A percentile compares a stretch with the other conserved stretches of the same genome.
These are phyloP conservation scores for Ctenosaura bakeri DNA, from an alignment of 2,797 vertebrate species.

Conservation along the genomic window DNA sequence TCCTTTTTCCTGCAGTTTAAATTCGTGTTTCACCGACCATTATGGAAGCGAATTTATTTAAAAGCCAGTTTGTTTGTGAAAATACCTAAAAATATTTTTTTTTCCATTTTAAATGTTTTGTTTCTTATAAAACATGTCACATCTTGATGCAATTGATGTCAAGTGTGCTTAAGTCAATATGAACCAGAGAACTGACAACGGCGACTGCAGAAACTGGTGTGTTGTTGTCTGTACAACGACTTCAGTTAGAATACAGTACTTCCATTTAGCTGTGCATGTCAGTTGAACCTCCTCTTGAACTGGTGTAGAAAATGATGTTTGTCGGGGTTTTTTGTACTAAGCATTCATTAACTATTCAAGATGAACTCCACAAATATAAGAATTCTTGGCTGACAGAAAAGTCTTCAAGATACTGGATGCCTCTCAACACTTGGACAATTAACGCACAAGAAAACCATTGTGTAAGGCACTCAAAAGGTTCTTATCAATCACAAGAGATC, in stretches of 20 bases:
- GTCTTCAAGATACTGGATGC: constrained; percentile 92
- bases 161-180: constrained; percentile 99
- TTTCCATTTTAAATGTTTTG: constrained; percentile 85
- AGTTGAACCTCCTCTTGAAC: constrained; percentile 87
- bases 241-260: constrained; percentile 86
- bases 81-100: constrained; percentile 99
- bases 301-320: constrained; percentile 85
- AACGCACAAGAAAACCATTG: constrained; percentile 92
- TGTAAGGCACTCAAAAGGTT: constrained; percentile 99
- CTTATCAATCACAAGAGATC: constrained; percentile 98
- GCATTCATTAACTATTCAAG: constrained; percentile 84
- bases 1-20: constrained; percentile 83
- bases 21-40: constrained; percentile 84
- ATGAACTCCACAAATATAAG: constrained; percentile 86
- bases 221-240: constrained; percentile 87
- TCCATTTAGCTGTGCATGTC: constrained; percentile 88
- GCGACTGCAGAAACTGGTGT: constrained; percentile 90
- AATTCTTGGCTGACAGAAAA: constrained; percentile 88
- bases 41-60: constrained; percentile 98
- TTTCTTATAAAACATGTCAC: constrained; percentile 94
- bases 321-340: constrained; percentile 79
- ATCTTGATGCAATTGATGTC: constrained; percentile 96
- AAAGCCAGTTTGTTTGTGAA: constrained; percentile 99
- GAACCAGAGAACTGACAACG: constrained; percentile 91
- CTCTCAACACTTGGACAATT: constrained; percentile 87